Percentiles rank a stretch among this genome's conserved stretches.
These are phyloP conservation scores for Lasioglossum leucozonium DNA, from an alignment of 2,888 invertebrate genomes.

Conservation along the genomic window DNA sequence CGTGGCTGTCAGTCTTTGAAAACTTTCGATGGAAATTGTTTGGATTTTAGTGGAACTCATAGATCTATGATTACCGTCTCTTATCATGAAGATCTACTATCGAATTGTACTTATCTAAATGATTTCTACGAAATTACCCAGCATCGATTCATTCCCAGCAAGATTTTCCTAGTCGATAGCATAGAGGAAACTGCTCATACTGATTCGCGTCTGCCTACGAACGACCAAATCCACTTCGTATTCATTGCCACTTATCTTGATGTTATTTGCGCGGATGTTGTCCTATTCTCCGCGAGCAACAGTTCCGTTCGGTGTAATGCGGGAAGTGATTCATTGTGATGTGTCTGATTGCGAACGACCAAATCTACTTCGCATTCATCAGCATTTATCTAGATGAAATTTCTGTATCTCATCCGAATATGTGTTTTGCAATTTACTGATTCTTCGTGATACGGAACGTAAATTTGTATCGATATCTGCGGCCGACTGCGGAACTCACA, in stretches of 20 bases:
- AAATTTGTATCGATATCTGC: background rate
- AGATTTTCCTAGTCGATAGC: background rate
- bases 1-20: background rate
- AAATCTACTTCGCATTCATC: background rate
- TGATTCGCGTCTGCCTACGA: background rate
- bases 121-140: background rate
- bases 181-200: background rate
- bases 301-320: background rate
- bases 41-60: background rate
- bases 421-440: background rate
- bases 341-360: background rate
- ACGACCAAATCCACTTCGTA: background rate
- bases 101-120: background rate
- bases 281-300: background rate
- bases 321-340: background rate
- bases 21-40: background rate
- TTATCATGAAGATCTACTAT: background rate
- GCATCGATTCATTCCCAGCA: background rate
- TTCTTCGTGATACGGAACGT: background rate
- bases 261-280: background rate
- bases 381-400: background rate
- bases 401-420: background rate
- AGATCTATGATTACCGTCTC: background rate
- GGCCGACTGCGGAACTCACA: background rate
- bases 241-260: slow-evolving; percentile 8